Base-by-base conservation (phyloP, 1,140 invertebrate species). In the Drosophila seguyi region DNA sequence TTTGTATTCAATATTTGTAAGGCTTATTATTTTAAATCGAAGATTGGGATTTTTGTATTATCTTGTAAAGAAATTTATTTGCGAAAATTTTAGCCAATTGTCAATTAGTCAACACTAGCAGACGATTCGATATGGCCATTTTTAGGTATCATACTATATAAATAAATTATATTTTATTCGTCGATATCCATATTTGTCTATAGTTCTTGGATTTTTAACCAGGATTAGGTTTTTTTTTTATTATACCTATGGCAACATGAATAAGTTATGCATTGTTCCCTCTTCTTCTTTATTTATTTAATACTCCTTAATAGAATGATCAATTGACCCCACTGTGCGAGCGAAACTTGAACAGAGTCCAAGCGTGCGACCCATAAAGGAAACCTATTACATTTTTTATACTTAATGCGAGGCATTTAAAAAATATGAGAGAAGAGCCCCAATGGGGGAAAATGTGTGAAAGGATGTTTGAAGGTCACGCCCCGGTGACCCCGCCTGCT, bases 381-480 rank as follows among this genome's bases (percentile, higher is more conserved):
- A 79, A 80, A 65, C 82, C 82, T 69, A 86, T 86, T 73, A 85
- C 82, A 81, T 81, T 78, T 81, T 75, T 77, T 60, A 81, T 86
- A 78, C 82, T 80, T 78, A 75, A 81, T 86, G 78, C 65, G 78
- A 60, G 78, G 59, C 79, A 74, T 81, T 78, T 81, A 65, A 74
- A 56, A 77, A 77, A 82, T 53, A 50, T 50, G 38, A 59, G 48
- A 29, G 78, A 44, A 44, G 65, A 36, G 72, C 20, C 48, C 20
- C 52, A 31, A 22, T 39, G 58, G 31, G 39, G 65, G 36, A 36
- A 78, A 81, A 67, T 69, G 44, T 66, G 60, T 39, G 59, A 74
- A 86, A 85, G 82, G 81, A 85, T 86, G 55, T 86, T 85, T 86
- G 83, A 85, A 85, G 82, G 82, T 85, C 78, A 86, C 65, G 57